Conservation (phyloP, 2,113 vertebrate genomes). For the Plectropomus leopardus region DNA sequence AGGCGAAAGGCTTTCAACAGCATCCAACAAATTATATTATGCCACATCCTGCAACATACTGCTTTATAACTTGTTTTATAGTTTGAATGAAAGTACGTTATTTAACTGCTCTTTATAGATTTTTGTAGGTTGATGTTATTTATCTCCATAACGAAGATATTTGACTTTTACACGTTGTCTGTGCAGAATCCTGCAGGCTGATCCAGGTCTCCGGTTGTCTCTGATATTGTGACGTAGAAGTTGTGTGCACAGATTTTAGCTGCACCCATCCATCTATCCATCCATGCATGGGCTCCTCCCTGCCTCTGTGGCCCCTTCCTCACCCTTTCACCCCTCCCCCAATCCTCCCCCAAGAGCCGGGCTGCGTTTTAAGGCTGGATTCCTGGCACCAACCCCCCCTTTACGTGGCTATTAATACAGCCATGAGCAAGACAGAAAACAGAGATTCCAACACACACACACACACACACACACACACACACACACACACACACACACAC, state of each 20-base stretch:
- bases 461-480: too few relatives aligned
- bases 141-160: conserved; percentile 35
- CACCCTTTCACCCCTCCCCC: conserved; percentile 47
- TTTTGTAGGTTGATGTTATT: not conserved
- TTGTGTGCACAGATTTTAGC: not conserved
- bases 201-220: not conserved
- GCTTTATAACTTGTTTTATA: too few relatives aligned
- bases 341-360: not conserved
- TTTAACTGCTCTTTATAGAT: too few relatives aligned
- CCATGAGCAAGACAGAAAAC: conserved; percentile 24
- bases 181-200: conserved; percentile 34
- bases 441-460: not conserved
- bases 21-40: too few relatives aligned
- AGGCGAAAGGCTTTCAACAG: too few relatives aligned
- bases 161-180: conserved; percentile 47
- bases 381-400: conserved; percentile 43
- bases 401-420: conserved; percentile 59
- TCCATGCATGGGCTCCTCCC: not conserved
- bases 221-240: not conserved
- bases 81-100: too few relatives aligned
- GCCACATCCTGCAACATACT: too few relatives aligned
- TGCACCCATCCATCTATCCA: conserved; percentile 18
- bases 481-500: not conserved
- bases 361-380: conserved; percentile 55
- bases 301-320: conserved; percentile 45